Percentiles rank a stretch among this genome's conserved stretches.
Evolutionary conservation across 2,797 vertebrate species (phyloP).

Genomic region (Xiphorhynchus erythropygius): DNA sequence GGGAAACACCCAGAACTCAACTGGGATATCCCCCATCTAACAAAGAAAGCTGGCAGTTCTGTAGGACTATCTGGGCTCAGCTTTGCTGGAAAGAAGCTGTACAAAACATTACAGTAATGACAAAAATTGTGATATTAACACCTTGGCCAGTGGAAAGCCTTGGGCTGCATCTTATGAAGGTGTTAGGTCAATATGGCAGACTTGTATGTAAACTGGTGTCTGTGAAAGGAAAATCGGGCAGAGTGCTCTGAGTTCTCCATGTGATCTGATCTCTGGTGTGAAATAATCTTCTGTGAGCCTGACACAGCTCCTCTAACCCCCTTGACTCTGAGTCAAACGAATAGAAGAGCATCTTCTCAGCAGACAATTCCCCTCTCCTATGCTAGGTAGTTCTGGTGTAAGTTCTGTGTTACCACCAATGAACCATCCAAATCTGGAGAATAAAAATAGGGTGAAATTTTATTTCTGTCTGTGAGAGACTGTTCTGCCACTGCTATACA

Average conservation of each 20-base stretch:
- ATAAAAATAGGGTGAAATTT: background rate
- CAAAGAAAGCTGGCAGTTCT: background rate
- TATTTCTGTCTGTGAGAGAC: background rate
- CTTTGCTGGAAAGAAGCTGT: background rate
- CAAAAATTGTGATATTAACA: background rate
- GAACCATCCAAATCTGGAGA: background rate
- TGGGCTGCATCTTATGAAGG: background rate
- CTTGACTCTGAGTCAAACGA: background rate
- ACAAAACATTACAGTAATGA: background rate
- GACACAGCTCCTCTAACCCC: background rate
- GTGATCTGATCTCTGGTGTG: background rate
- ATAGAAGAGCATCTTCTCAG: background rate
- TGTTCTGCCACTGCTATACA: background rate
- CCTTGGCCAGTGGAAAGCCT: background rate
- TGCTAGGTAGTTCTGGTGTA: background rate
- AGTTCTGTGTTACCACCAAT: background rate
- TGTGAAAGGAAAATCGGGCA: background rate
- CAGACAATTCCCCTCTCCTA: background rate
- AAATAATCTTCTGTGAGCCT: background rate
- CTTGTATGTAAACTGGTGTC: background rate
- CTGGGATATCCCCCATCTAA: background rate
- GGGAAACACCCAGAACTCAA: background rate
- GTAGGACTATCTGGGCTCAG: background rate
- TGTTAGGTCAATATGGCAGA: background rate
- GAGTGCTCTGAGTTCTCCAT: background rate